phyloP scores from a whole-genome alignment of 2,113 vertebrate genomes.

The Stigmatopora argus region DNA sequence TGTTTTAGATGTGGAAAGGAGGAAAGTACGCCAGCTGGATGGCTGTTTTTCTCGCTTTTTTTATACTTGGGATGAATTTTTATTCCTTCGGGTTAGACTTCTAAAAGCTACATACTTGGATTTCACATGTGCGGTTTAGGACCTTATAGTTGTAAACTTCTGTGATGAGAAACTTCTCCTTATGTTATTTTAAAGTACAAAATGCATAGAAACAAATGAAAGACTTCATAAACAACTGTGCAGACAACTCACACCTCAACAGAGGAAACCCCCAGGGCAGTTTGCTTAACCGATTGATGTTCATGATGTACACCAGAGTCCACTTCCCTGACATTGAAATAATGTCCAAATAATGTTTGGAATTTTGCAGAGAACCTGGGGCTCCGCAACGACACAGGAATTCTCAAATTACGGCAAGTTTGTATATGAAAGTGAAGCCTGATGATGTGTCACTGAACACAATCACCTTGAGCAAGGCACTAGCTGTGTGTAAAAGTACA shows the following conservation, averaged over 20 bases:
- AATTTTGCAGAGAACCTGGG: background rate
- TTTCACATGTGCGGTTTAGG: conserved; percentile 1
- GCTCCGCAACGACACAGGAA: background rate
- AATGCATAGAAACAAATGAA: background rate
- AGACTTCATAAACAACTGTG: background rate
- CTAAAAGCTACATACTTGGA: conserved; percentile 23
- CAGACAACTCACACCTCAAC: background rate
- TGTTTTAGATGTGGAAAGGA: background rate
- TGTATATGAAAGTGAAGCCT: too few relatives aligned
- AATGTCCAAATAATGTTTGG: background rate
- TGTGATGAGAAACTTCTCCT: conserved; percentile 8
- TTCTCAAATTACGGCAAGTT: too few relatives aligned
- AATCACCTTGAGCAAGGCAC: background rate
- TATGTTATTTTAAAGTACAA: conserved; percentile 2
- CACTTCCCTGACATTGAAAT: background rate
- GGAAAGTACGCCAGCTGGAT: conserved; percentile 48
- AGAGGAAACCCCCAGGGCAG: background rate
- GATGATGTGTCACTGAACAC: too few relatives aligned
- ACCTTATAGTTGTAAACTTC: conserved; percentile 1
- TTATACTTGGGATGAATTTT: conserved; percentile 24
- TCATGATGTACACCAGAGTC: background rate
- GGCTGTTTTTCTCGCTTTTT: conserved; percentile 9
- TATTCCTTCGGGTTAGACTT: conserved; percentile 25
- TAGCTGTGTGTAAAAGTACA: background rate
- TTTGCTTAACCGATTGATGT: background rate